Base-by-base conservation (phyloP, 2,113 vertebrate species). In the Pipra filicauda region DNA sequence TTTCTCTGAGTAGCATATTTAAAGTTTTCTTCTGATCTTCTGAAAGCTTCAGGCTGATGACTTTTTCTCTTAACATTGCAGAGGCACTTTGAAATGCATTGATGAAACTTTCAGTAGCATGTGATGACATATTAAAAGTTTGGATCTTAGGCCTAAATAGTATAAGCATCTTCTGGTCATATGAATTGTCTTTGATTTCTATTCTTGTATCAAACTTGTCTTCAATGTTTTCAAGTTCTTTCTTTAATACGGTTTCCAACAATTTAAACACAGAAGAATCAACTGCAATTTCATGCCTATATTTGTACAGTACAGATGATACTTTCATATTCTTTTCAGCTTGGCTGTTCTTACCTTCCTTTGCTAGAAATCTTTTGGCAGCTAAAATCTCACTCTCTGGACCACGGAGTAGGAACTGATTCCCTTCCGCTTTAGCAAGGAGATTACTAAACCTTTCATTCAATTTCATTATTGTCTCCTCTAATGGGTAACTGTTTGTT, bases 41-140 rank as follows among this genome's bases (percentile, higher is more conserved):
- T 85, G 90, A 81, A 92, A 51, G 54, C 35, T 89, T 95, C 23
- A 22, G 35, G 4, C 3, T 41, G 77, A 98, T 54, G 15, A 37
- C 4, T 83, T 94, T 97, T 86, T 26, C 96, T n/a, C 6, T 61
- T 44, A 97, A 31, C 61, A 74, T 89, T 71, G 74, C 39, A 37
- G 18, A 93, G 28, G 73, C 62, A 31, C 19, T 78, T 39, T 98
- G 97, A 92, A 96, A 97, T 41, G 79, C 67, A 70, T 31, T 91
- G 2, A 94, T 93, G 79, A 98, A 98, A 73, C n/a, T 82, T 79
- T 95, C 91, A 51, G 80, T 89, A 57, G 98, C 97, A 33, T 98
- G 95, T 44, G 89, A 57, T n/a, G 95, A 95, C 48, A 97, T 81
- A 93, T 98, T 95, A 19, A 15, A 28, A 17, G 26, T n/a, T 46